Evolutionary conservation across 2,113 vertebrate species (phyloP), one percentile per base, ranked within the genome.

Genomic region (Myxocyprinus asiaticus): DNA sequence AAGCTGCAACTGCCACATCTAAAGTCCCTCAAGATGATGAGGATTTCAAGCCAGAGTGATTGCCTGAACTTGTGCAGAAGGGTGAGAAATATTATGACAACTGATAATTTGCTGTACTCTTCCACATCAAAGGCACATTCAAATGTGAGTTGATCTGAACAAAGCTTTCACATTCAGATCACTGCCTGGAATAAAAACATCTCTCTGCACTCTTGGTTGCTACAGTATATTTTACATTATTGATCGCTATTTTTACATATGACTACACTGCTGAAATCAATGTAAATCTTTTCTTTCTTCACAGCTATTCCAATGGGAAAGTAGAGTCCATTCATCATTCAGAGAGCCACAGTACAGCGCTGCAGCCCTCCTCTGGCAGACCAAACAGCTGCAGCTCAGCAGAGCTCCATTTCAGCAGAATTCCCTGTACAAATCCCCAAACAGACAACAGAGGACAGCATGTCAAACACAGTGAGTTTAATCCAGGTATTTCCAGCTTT

Each of bases 21-120:
- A 88, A 82, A 86, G 50, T 82, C 4, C 68, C 59, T 11, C 50
- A 62, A 59, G 87, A 90, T 0, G 86, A 90, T 0, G 45, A 73
- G 2, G 87, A 90, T 4, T 87, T 83, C 79, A 89, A 91, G 71
- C 92, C 91, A 4, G 95, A 95, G 80, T 94, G 94, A 9, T 93
- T 96, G 82, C 95, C 95, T 63, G 94, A 95, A 72, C 86, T 93
- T 76, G 95, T 95, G 22, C 91, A 91, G 83, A 96, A 87, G 94
- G 95, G 95, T 97, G 87, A 85, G 59, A 1, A 11, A 9, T 12
- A 42, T 73, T 65, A 51, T 71, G 12, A 53, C 10, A 14, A n/a
- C 8, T 62, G 14, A 3, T 44, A 8, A 15, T 67, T 33, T 11
- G 4, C 0, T 55, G 14, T 72, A 14, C 5, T 44, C 7, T 33